Percentiles rank a stretch among this genome's conserved stretches.
Evolutionary conservation across 1,140 invertebrate species (phyloP).

Genomic region (Sarcophaga peregrina): DNA sequence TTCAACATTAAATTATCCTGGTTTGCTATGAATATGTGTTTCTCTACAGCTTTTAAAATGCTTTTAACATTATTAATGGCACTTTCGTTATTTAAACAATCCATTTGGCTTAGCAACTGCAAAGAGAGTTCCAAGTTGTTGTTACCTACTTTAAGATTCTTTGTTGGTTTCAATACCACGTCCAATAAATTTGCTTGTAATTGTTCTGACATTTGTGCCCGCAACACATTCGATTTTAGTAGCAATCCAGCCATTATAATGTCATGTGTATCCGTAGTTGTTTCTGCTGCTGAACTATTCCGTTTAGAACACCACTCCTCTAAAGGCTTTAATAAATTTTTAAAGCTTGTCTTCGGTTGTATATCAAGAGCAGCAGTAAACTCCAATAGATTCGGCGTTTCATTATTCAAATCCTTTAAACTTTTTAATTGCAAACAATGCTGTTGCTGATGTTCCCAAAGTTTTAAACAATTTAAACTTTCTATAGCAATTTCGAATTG

Average conservation of each 20-base stretch:
- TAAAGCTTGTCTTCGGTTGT: not conserved
- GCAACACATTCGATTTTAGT: not conserved
- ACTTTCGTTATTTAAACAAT: not conserved
- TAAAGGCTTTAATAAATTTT: not conserved
- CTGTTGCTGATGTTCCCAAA: conserved; percentile 21
- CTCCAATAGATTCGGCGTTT: no score
- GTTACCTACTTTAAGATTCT: not conserved
- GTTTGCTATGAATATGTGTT: not conserved
- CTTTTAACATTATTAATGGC: not conserved
- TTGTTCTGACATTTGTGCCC: not conserved
- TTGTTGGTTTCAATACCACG: not conserved
- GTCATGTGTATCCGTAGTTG: not conserved
- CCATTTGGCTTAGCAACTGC: not conserved
- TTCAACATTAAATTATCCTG: not conserved
- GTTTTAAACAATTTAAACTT: conserved; percentile 11
- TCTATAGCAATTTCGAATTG: not conserved
- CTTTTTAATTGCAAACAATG: not conserved
- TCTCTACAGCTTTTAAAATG: not conserved
- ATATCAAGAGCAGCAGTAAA: no score
- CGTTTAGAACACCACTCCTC: not conserved
- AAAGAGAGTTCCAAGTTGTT: not conserved
- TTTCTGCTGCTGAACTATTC: not conserved
- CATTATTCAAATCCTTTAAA: no score
- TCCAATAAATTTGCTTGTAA: conserved; percentile 18
- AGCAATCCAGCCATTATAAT: not conserved